Evolutionary conservation across 2,797 vertebrate species (phyloP), one percentile per base, ranked within the genome.

Genomic region (Lophius americanus): DNA sequence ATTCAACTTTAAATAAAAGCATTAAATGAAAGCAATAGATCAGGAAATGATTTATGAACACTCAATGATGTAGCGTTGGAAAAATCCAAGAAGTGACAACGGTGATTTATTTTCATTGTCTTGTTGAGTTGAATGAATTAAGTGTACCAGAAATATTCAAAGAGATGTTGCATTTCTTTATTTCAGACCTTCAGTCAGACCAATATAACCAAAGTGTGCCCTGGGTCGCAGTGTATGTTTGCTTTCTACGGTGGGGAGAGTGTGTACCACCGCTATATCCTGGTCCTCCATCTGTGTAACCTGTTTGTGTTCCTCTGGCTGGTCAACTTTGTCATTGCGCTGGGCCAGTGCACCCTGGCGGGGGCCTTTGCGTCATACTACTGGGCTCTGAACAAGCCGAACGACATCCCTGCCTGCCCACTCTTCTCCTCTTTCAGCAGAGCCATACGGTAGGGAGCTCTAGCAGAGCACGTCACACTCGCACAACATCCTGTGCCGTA

Each of bases 291-390:
- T 76, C 81, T 98, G 47, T 95, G 94, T 85, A 99, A 99, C 86
- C 86, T 96, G 48, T 95, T 98, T 53, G 90, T 96, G 74, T 96
- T 99, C 89, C 92, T 99, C 51, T 99, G 98, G 98, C 91, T 98
- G 86, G 93, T 96, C 68, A 99, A 99, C 84, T 99, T 99, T 62
- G 91, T 94, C 69, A 93, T 96, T 54, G 97, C 98, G 0, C 83
- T 99, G 92, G 96, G 96, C 68, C 97, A 98, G 88, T 98, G 96
- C 92, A 94, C 97, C n/a, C 94, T 99, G 68, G 96, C 97, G 0
- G 97, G 98, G 81, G 95, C 96, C 75, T 99, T 99, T 10, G 96
- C 97, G 14, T 95, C 96, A 44, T 99, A 98, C 49, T 99, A 99
- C 83, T 99, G 98, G 98, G 94, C 97, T 64, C 92, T 94, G 80